Evolutionary conservation across 2,113 vertebrate genomes (phyloP).

Genomic region (Dromas ardeola): DNA sequence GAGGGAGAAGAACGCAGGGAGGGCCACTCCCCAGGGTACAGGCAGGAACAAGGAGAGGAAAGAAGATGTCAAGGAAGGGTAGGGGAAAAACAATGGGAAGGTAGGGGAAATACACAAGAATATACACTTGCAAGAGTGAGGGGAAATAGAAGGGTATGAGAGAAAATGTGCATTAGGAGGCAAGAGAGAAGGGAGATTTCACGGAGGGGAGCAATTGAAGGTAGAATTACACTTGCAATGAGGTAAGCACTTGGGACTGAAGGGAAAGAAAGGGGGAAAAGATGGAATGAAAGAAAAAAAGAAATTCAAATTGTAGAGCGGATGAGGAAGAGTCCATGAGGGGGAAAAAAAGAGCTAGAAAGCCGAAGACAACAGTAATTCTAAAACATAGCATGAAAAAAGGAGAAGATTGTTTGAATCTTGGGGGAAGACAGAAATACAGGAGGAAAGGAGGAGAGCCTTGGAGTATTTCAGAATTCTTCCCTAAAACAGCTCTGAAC

Average conservation of each 20-base stretch:
- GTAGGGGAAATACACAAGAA: not conserved
- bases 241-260: not conserved
- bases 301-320: not conserved
- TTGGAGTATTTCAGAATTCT: not conserved
- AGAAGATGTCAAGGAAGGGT: not conserved
- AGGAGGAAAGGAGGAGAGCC: not conserved
- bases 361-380: not conserved
- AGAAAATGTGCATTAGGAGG: not conserved
- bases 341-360: not conserved
- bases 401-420: not conserved
- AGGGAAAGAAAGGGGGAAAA: not conserved
- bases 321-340: not conserved
- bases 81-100: not conserved
- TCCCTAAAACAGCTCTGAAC: not conserved
- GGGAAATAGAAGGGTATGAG: not conserved
- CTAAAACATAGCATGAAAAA: not conserved
- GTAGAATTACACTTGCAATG: not conserved
- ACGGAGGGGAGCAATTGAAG: not conserved
- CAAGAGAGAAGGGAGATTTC: not conserved
- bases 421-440: not conserved
- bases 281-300: not conserved
- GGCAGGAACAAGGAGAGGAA: not conserved
- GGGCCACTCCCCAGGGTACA: not conserved
- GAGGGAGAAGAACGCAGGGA: not conserved
- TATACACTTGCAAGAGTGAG: fast-evolving